Conservation (phyloP, 2,113 vertebrate species). For the Atrichornis clamosus region DNA sequence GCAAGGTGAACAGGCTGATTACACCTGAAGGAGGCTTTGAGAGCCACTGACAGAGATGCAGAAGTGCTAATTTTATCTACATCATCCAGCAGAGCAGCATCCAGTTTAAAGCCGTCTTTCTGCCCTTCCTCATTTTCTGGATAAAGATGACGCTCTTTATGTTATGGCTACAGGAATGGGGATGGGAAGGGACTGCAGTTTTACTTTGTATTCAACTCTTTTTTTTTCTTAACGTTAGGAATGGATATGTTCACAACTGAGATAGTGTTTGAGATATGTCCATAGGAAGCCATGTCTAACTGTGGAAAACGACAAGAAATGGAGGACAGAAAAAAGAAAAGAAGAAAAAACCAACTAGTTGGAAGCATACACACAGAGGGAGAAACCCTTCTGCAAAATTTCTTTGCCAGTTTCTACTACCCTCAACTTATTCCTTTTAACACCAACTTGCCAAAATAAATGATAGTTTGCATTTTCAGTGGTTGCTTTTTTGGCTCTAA, state of each 20-base stretch:
- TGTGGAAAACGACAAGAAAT: background rate
- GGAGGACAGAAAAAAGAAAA: background rate
- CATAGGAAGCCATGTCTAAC: background rate
- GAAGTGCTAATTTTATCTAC: background rate
- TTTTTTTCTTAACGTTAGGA: background rate
- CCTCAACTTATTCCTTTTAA: background rate
- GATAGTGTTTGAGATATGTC: background rate
- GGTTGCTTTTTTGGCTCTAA: background rate
- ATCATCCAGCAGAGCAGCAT: background rate
- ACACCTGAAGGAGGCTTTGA: background rate
- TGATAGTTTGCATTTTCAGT: background rate
- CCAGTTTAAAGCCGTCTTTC: background rate
- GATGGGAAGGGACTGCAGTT: background rate
- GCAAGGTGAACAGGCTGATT: background rate
- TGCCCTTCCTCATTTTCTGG: background rate
- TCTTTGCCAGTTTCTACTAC: background rate
- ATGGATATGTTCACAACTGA: background rate
- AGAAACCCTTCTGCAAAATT: background rate
- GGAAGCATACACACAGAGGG: background rate
- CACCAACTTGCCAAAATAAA: background rate
- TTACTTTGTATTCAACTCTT: background rate
- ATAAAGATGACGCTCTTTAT: background rate
- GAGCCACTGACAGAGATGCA: background rate
- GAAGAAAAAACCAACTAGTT: background rate
- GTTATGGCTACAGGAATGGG: background rate